A percentile compares a stretch with the other conserved stretches of the same genome.
Evolutionary conservation across 2,113 vertebrate genomes (phyloP).

Genomic region (Oenanthe oenanthe): DNA sequence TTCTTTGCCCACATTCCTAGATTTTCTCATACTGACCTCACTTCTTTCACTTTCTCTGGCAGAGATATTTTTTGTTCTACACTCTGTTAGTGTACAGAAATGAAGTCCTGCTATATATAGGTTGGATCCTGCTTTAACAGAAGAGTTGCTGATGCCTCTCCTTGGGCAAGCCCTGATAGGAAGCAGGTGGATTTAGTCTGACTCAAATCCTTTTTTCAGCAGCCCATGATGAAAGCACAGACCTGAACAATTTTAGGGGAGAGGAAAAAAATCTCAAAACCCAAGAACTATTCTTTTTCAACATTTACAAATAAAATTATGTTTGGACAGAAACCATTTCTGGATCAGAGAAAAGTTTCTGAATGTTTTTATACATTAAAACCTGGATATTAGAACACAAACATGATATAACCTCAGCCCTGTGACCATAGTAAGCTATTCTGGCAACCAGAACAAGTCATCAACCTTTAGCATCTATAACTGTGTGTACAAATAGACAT

Average conservation of each 20-base stretch:
- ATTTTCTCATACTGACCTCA: not conserved
- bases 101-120: not conserved
- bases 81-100: not conserved
- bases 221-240: not conserved
- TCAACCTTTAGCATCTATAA: not conserved
- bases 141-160: not conserved
- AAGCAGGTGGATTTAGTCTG: not conserved
- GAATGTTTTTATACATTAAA: not conserved
- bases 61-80: not conserved
- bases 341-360: not conserved
- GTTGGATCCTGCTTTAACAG: not conserved
- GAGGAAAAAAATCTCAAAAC: too few relatives aligned
- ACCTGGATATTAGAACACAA: not conserved
- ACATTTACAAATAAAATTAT: constrained; percentile 5
- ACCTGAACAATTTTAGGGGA: not conserved
- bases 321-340: not conserved
- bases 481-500: not conserved
- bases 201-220: not conserved
- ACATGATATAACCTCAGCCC: not conserved
- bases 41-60: not conserved
- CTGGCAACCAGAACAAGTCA: not conserved
- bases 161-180: not conserved
- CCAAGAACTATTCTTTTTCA: not conserved
- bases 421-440: not conserved
- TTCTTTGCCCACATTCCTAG: not conserved